Percentiles rank a stretch among this genome's conserved stretches.
Evolutionary conservation across 2,888 invertebrate genomes (phyloP).

Genomic region (Zygaena filipendulae): DNA sequence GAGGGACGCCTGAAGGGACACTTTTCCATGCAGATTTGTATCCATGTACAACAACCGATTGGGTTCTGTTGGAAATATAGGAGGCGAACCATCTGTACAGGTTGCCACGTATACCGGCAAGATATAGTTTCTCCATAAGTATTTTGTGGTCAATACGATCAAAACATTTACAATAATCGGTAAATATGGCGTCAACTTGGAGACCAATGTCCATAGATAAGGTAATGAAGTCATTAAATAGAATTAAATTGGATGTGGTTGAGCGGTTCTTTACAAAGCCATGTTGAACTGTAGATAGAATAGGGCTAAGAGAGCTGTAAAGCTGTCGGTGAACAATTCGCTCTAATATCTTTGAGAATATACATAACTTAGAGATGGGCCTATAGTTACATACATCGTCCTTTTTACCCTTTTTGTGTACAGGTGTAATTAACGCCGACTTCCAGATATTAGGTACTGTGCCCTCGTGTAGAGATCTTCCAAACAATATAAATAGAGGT

Average conservation of each 20-base stretch:
- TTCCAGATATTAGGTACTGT: slow-evolving; percentile 3
- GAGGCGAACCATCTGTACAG: slow-evolving; percentile 11
- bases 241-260: slow-evolving; percentile 2
- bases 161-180: no score
- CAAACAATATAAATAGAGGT: no score
- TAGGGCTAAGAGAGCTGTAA: slow-evolving; percentile 2
- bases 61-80: slow-evolving; percentile 8
- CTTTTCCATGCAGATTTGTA: background rate
- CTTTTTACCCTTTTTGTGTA: slow-evolving; percentile 5
- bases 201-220: background rate
- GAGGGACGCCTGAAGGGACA: slow-evolving; percentile 10
- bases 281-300: slow-evolving; percentile 3
- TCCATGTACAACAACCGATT: slow-evolving; percentile 7
- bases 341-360: slow-evolving; percentile 1
- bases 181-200: no score
- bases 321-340: no score
- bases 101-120: slow-evolving; percentile 7
- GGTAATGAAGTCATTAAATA: slow-evolving; percentile 3
- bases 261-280: slow-evolving; percentile 7
- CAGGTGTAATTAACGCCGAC: slow-evolving; percentile 1
- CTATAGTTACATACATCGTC: background rate
- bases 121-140: slow-evolving; percentile 1
- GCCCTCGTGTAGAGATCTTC: background rate
- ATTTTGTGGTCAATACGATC: no score
- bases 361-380: slow-evolving; percentile 1